phyloP scores from a whole-genome alignment of 1,140 invertebrate species.

The Coptotermes formosanus region DNA sequence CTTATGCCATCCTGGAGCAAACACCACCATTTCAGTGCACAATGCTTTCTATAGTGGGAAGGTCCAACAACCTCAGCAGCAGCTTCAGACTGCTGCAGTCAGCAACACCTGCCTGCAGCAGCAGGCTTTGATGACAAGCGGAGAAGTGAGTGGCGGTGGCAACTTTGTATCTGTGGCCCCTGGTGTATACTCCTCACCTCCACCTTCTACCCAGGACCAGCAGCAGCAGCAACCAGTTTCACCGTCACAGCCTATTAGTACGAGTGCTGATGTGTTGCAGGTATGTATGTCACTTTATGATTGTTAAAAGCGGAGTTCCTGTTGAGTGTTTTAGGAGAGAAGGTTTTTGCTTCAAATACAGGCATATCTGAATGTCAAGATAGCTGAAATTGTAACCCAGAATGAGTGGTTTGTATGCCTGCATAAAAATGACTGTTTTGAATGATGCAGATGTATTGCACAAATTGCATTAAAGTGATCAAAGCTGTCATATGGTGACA shows the following conservation, averaged over 20 bases:
- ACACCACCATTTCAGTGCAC: slow-evolving; percentile 43
- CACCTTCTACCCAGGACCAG: slow-evolving; percentile 36
- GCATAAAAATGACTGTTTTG: no score
- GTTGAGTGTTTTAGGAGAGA: background rate
- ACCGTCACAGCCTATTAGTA: slow-evolving; percentile 47
- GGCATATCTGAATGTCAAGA: no score
- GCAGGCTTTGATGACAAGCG: slow-evolving; percentile 35
- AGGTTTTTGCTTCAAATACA: no score
- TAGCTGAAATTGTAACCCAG: no score
- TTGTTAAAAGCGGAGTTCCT: background rate
- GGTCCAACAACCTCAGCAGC: slow-evolving; percentile 26
- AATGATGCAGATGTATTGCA: no score
- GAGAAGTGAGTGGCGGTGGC: slow-evolving; percentile 32
- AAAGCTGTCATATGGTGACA: no score
- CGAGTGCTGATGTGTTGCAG: slow-evolving; percentile 51
- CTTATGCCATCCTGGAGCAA: slow-evolving; percentile 44
- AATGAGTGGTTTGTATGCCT: no score
- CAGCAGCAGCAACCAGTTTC: slow-evolving; percentile 33
- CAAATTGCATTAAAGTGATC: no score
- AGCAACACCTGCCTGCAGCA: slow-evolving; percentile 38
- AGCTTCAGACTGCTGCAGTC: slow-evolving; percentile 21
- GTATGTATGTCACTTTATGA: slow-evolving; percentile 36
- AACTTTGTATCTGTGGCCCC: slow-evolving; percentile 36
- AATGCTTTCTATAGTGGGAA: slow-evolving; percentile 36
- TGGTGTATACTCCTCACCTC: slow-evolving; percentile 38